phyloP scores from a whole-genome alignment of 2,797 vertebrate genomes.

The Pyrocephalus nanus region DNA sequence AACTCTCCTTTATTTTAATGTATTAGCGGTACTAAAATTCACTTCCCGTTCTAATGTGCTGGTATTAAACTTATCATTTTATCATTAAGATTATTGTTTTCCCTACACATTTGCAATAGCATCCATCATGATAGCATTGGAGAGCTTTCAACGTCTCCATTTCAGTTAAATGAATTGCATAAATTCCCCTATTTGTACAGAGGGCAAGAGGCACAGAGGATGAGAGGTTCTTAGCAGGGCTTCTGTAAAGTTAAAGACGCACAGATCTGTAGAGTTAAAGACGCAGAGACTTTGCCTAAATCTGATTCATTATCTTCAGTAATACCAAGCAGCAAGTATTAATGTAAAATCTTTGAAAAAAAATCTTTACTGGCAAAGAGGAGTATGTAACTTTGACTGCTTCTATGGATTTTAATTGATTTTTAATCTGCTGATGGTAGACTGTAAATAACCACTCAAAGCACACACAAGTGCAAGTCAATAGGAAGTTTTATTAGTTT shows the following conservation, averaged over 20 bases:
- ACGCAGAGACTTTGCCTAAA: constrained; percentile 13
- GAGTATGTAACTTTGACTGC: constrained; percentile 54
- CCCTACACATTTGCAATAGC: constrained; percentile 8
- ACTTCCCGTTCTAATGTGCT: background rate
- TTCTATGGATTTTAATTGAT: constrained; percentile 76
- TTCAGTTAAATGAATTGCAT: constrained; percentile 28
- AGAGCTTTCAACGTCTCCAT: constrained; percentile 39
- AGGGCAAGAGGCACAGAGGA: background rate
- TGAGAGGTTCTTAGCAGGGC: background rate
- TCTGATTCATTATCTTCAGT: constrained; percentile 63
- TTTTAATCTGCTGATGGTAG: constrained; percentile 74
- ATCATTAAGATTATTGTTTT: constrained; percentile 53
- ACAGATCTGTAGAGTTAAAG: background rate
- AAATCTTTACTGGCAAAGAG: constrained; percentile 63
- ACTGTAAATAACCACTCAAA: constrained; percentile 72
- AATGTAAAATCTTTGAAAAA: constrained; percentile 72
- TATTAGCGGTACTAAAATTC: background rate
- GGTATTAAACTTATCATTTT: constrained; percentile 37
- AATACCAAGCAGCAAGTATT: constrained; percentile 63
- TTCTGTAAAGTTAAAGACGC: constrained; percentile 22
- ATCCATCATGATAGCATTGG: constrained; percentile 23
- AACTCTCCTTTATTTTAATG: constrained; percentile 18
- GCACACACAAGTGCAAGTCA: constrained; percentile 56
- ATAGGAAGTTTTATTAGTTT: constrained; percentile 69
- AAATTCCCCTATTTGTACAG: constrained; percentile 39